Evolutionary conservation across 2,797 vertebrate species (phyloP), one percentile per base, ranked within the genome.

Genomic region (Phaenicophaeus curvirostris): DNA sequence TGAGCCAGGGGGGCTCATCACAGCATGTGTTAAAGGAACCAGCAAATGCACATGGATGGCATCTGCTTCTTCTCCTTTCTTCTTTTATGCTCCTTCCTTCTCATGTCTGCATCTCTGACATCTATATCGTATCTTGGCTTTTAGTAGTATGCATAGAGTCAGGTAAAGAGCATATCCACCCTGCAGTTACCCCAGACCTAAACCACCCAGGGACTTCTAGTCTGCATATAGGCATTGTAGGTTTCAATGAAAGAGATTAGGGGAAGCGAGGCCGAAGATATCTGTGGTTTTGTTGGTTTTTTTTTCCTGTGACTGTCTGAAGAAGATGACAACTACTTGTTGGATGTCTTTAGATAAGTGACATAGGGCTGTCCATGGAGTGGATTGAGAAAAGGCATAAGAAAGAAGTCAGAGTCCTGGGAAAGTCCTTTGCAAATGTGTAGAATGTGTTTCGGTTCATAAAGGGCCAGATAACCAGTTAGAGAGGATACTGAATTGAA

Each of bases 201-300:
- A 78, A 41, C 5, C 14, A 42, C 39, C 21, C 18, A 67, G 58
- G 33, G 31, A 57, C 20, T 87, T 82, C 48, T 79, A 58, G 23
- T 65, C 24, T 27, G 73, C 44, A 62, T 71, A 33, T 4, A 57
- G 39, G 33, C 18, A 2, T 28, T 82, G 19, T 53, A 71, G 41
- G 53, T 8, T 62, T 13, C 39, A 53, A 31, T 82, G 27, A n/a
- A 87, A 68, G 30, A 68, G 39, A 25, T 59, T 35, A 58, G 63
- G 11, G 30, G 20, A 75, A 72, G 30, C 87, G 41, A 80, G 14
- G 3, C 11, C 48, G 65, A 75, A 89, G 28, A 46, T n/a, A 33
- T 0, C 1, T 4, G 1, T 65, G 28, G 8, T 8, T 61, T 59
- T n/a, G n/a, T 33, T 8, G 1, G 5, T 0, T 7, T 55, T 65